Percentiles rank a stretch among this genome's conserved stretches.
These are phyloP conservation scores for Ametastegia equiseti DNA, from an alignment of 2,888 invertebrate genomes.

Conservation along the genomic window DNA sequence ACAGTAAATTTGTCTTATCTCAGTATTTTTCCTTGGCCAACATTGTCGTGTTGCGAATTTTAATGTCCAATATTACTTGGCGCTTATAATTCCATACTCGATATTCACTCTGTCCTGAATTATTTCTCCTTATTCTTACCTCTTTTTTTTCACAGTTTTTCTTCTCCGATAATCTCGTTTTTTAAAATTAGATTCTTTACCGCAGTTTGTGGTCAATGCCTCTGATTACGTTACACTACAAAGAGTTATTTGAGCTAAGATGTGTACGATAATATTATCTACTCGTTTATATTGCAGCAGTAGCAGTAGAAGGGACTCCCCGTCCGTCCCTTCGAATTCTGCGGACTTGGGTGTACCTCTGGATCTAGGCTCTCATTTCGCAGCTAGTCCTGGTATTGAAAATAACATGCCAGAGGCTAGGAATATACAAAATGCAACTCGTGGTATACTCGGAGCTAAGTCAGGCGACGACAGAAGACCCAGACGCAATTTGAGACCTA, in stretches of 20 bases:
- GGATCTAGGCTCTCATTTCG: slow-evolving; percentile 70
- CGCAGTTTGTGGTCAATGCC: neutral
- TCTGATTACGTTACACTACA: too few species aligned
- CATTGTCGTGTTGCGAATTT: neutral
- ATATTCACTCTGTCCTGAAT: neutral
- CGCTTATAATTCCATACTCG: neutral
- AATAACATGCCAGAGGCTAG: slow-evolving; percentile 71
- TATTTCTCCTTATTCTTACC: neutral
- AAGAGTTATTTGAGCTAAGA: too few species aligned
- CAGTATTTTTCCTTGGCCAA: neutral
- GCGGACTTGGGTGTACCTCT: slow-evolving; percentile 66
- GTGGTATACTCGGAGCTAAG: slow-evolving; percentile 72
- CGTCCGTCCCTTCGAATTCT: slow-evolving; percentile 63
- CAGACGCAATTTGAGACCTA: slow-evolving; percentile 87
- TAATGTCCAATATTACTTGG: neutral
- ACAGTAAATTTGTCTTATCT: slow-evolving; percentile 14
- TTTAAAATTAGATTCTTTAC: neutral
- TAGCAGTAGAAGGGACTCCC: slow-evolving; percentile 71
- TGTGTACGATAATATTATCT: too few species aligned
- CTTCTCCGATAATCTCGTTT: too few species aligned
- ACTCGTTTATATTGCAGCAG: slow-evolving; percentile 60
- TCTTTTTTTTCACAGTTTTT: neutral
- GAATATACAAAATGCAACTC: slow-evolving; percentile 72
- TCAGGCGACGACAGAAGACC: slow-evolving; percentile 74
- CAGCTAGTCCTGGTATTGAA: slow-evolving; percentile 66